Evolutionary conservation across 2,797 vertebrate genomes (phyloP).

Genomic region (Falco naumanni): DNA sequence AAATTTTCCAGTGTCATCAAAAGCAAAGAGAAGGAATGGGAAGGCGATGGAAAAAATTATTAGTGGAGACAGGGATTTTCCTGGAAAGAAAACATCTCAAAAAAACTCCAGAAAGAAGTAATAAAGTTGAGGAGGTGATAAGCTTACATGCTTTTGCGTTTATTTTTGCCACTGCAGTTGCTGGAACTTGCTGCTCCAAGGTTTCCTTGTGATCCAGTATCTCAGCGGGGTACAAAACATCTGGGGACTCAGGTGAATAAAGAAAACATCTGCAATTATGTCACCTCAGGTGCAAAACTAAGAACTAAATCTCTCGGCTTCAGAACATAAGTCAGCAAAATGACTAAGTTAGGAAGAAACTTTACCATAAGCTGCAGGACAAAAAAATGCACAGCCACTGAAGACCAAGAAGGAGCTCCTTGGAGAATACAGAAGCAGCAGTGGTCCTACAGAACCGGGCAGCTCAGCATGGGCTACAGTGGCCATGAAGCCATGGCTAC

Average conservation of each 20-base stretch:
- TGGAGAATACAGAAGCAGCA: neutral
- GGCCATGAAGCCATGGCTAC: neutral
- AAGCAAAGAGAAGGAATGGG: neutral
- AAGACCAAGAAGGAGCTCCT: neutral
- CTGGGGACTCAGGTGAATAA: neutral
- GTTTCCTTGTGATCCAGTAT: neutral
- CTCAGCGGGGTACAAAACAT: conserved; percentile 6
- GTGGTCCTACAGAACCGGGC: neutral
- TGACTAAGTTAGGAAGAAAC: neutral
- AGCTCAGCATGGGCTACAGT: neutral
- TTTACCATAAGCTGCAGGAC: neutral
- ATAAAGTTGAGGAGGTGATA: neutral
- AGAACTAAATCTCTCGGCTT: neutral
- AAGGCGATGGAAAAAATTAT: neutral
- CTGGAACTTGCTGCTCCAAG: neutral
- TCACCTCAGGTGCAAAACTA: neutral
- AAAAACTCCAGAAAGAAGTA: neutral
- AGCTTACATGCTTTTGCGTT: neutral
- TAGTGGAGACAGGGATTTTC: neutral
- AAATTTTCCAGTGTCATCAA: neutral
- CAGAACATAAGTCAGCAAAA: neutral
- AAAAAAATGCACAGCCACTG: neutral
- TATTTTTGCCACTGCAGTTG: neutral
- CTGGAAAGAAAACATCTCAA: neutral
- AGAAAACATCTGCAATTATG: neutral